Percentiles rank a stretch among this genome's conserved stretches.
Evolutionary conservation across 2,888 invertebrate genomes (phyloP).

Genomic region (Eugnorisma glareosa): DNA sequence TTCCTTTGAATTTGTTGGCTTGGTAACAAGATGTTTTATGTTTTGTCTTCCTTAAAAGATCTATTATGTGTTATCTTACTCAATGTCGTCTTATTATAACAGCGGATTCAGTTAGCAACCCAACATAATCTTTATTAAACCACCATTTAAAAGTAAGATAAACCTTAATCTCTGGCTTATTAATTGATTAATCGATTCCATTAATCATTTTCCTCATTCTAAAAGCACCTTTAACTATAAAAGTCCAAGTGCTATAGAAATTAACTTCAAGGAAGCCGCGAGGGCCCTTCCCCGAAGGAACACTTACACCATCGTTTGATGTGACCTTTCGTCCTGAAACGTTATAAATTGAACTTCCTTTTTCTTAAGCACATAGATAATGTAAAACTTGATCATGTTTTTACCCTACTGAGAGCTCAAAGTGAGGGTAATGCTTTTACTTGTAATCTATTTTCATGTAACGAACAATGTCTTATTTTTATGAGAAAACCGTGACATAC

Average conservation of each 20-base stretch:
- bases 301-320: conserved; percentile 42
- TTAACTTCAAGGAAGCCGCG: conserved; percentile 14
- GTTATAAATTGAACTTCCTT: conserved; percentile 23
- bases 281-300: conserved; percentile 5
- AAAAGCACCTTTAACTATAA: conserved; percentile 9
- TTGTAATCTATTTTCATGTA: neutral
- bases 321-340: conserved; percentile 22
- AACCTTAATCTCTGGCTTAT: neutral
- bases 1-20: neutral
- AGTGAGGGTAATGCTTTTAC: neutral
- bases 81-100: neutral
- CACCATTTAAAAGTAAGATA: neutral
- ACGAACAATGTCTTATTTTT: neutral
- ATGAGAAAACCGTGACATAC: neutral
- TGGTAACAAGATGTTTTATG: neutral
- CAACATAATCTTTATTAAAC: neutral
- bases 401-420: neutral
- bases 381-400: neutral
- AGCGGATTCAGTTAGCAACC: neutral
- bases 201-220: conserved; percentile 7
- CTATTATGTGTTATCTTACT: neutral
- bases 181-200: neutral
- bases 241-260: conserved; percentile 25
- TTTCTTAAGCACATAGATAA: neutral
- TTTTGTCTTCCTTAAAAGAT: neutral